Conservation (phyloP, 1,140 invertebrate species). For the Drosophila tristis region DNA sequence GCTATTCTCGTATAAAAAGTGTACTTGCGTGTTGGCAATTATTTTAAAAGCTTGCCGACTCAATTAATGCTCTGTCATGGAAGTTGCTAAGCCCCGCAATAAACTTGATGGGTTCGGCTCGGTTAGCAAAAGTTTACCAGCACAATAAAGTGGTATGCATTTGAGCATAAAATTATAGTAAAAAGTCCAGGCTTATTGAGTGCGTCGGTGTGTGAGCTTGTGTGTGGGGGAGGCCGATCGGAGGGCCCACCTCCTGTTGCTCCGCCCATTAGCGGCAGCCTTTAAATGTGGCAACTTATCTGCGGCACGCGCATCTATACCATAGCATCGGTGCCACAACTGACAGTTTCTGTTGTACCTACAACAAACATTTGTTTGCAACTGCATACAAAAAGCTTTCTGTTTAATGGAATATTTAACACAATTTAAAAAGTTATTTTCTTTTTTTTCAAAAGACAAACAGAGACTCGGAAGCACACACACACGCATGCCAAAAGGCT, state of each 20-base stretch:
- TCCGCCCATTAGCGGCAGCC: slow-evolving; percentile 1
- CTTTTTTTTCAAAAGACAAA: slow-evolving; percentile 73
- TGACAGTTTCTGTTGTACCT: slow-evolving; percentile 49
- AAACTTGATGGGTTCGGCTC: slow-evolving; percentile 34
- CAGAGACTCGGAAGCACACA: slow-evolving; percentile 69
- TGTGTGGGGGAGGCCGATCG: not conserved
- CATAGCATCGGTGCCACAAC: slow-evolving; percentile 37
- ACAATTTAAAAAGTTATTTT: slow-evolving; percentile 73
- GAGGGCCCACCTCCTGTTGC: not conserved
- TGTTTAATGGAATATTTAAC: slow-evolving; percentile 83
- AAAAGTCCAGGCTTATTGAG: slow-evolving; percentile 64
- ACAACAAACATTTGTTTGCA: slow-evolving; percentile 52
- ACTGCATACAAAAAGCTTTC: slow-evolving; percentile 74
- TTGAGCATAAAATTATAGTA: slow-evolving; percentile 79
- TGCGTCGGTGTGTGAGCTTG: slow-evolving; percentile 12
- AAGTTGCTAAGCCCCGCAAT: slow-evolving; percentile 36
- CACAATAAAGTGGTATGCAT: slow-evolving; percentile 57
- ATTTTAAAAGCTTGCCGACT: slow-evolving; percentile 67
- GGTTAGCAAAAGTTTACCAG: slow-evolving; percentile 45
- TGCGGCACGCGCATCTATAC: slow-evolving; percentile 39
- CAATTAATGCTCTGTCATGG: slow-evolving; percentile 57
- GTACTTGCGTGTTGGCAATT: slow-evolving; percentile 55
- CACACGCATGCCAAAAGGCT: slow-evolving; percentile 28
- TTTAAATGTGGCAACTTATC: slow-evolving; percentile 60
- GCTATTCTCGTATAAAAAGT: not conserved